phyloP scores from a whole-genome alignment of 2,113 vertebrate species.

The Vulpes vulpes region DNA sequence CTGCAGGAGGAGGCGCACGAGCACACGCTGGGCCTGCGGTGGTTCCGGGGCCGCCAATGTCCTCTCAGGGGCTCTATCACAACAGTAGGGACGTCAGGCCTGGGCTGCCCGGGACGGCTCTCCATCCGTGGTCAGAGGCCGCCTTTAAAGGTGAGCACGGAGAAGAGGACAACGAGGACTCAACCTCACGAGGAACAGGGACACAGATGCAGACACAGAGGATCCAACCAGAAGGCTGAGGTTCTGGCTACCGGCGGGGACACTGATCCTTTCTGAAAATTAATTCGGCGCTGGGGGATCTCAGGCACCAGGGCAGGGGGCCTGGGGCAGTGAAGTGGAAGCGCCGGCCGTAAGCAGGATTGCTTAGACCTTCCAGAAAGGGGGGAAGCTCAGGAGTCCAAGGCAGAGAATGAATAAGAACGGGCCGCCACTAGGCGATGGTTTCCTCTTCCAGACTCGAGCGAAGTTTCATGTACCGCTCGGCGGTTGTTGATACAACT shows the following conservation, averaged over 20 bases:
- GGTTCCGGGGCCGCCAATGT: neutral
- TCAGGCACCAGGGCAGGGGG: neutral
- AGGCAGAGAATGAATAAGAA: too few relatives aligned
- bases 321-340: neutral
- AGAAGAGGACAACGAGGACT: neutral
- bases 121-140: neutral
- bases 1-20: accelerated
- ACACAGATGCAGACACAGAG: accelerated
- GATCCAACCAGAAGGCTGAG: too few relatives aligned
- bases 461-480: neutral
- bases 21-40: too few relatives aligned
- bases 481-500: neutral
- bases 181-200: accelerated
- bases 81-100: accelerated
- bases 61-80: neutral
- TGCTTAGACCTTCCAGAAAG: neutral
- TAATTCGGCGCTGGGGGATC: too few relatives aligned
- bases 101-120: accelerated
- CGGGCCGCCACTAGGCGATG: accelerated
- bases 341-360: too few relatives aligned
- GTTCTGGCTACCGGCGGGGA: neutral
- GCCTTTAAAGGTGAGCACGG: accelerated
- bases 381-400: accelerated
- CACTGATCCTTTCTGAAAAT: accelerated
- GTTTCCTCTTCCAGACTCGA: neutral